Conservation (phyloP, 1,140 invertebrate species). For the Eupeodes corollae region DNA sequence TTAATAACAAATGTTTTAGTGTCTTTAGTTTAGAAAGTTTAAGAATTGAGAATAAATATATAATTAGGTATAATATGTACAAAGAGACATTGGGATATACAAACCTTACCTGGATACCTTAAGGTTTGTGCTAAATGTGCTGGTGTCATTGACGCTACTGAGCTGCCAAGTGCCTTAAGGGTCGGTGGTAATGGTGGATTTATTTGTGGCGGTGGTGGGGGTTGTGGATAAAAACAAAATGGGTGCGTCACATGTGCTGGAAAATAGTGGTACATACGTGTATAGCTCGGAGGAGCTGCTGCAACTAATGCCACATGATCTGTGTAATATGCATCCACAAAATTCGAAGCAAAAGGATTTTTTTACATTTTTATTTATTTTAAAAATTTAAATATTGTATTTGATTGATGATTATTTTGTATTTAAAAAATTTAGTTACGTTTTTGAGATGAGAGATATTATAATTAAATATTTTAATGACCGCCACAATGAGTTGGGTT, state of each 20-base stretch:
- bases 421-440: too few relatives aligned
- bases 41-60: too few relatives aligned
- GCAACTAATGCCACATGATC: slow-evolving; percentile 40
- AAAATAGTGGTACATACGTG: slow-evolving; percentile 43
- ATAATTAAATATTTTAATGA: too few relatives aligned
- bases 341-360: too few relatives aligned
- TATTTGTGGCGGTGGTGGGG: slow-evolving; percentile 37
- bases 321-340: slow-evolving; percentile 11
- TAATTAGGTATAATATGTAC: too few relatives aligned
- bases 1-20: too few relatives aligned
- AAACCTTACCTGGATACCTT: slow-evolving; percentile 34
- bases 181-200: slow-evolving; percentile 27
- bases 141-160: slow-evolving; percentile 32
- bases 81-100: not conserved
- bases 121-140: slow-evolving; percentile 35
- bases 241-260: slow-evolving; percentile 39
- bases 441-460: too few relatives aligned
- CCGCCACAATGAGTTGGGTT: too few relatives aligned
- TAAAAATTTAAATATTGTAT: too few relatives aligned
- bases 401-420: too few relatives aligned
- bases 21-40: too few relatives aligned
- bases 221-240: slow-evolving; percentile 38
- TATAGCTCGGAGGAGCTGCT: slow-evolving; percentile 42
- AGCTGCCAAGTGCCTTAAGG: slow-evolving; percentile 34
- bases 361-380: too few relatives aligned